Evolutionary conservation across 2,888 invertebrate species (phyloP).

Genomic region (Adela reaumurella): DNA sequence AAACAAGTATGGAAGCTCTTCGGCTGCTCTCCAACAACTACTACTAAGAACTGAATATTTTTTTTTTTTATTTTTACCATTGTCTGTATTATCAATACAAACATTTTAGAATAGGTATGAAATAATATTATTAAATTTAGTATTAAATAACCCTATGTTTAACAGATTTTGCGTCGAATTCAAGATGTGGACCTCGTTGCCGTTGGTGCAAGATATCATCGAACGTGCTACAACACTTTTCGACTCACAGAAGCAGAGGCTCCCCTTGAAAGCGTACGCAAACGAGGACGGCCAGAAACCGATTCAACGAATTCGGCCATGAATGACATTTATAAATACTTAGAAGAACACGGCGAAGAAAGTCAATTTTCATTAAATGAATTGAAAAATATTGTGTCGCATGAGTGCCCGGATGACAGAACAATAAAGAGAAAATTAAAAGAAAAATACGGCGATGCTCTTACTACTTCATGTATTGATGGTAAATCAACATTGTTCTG

Average conservation of each 20-base stretch:
- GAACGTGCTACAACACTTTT: neutral
- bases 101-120: no score
- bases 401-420: neutral
- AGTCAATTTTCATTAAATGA: constrained; percentile 11
- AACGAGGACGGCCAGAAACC: neutral
- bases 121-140: no score
- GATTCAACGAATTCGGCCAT: constrained; percentile 5
- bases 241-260: neutral
- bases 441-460: constrained; percentile 1
- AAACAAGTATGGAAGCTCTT: no score
- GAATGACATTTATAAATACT: constrained; percentile 8
- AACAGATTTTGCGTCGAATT: neutral
- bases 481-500: neutral
- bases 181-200: neutral
- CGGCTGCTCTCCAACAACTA: no score
- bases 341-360: constrained; percentile 9
- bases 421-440: neutral
- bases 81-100: no score
- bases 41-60: no score
- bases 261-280: neutral
- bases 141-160: neutral
- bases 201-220: neutral
- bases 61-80: no score
- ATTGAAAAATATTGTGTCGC: constrained; percentile 6
- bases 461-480: constrained; percentile 3